Conservation (phyloP, 2,888 invertebrate species). For the Agrochola lychnidis region DNA sequence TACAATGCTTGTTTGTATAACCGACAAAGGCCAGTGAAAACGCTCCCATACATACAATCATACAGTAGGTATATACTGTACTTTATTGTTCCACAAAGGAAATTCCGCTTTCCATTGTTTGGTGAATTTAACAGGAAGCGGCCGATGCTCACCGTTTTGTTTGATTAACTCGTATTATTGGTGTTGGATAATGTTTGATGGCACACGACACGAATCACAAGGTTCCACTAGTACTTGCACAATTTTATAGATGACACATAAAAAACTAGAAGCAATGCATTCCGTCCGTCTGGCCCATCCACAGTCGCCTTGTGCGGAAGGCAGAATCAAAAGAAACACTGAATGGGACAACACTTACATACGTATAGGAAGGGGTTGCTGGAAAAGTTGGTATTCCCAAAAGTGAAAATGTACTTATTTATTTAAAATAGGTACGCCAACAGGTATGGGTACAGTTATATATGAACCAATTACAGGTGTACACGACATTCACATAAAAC, state of each 20-base stretch:
- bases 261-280: too few species aligned
- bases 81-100: conserved; percentile 78
- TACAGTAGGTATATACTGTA: conserved; percentile 62
- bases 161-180: conserved; percentile 44
- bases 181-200: conserved; percentile 27
- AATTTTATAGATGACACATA: neutral
- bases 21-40: conserved; percentile 80
- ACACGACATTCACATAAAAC: too few species aligned
- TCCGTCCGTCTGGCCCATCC: too few species aligned
- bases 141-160: conserved; percentile 53
- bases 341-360: neutral
- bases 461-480: too few species aligned
- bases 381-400: neutral
- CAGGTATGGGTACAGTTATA: too few species aligned
- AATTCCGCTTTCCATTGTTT: conserved; percentile 80
- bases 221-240: neutral
- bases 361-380: too few species aligned
- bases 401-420: neutral
- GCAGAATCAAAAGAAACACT: neutral
- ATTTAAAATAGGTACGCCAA: too few species aligned
- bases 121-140: conserved; percentile 67
- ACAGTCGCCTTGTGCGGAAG: neutral
- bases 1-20: conserved; percentile 50
- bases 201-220: conserved; percentile 1
- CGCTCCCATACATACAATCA: conserved; percentile 73